A percentile compares a stretch with the other conserved stretches of the same genome.
phyloP scores from a whole-genome alignment of 1,140 invertebrate species.

The Leptopilina clavipes region DNA sequence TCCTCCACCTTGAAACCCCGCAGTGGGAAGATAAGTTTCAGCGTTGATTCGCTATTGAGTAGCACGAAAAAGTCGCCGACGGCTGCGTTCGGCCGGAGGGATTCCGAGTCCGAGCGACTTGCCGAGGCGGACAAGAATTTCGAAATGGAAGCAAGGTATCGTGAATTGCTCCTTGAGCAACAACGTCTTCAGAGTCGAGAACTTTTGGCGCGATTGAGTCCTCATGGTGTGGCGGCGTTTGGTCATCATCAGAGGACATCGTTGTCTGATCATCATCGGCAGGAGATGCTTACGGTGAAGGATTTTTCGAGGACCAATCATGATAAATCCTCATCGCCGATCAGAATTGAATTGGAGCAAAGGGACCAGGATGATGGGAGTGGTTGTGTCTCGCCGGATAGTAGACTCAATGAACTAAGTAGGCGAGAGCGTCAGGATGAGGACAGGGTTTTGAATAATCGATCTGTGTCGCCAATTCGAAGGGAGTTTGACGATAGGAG shows the following conservation, averaged over 20 bases:
- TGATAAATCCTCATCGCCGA: conserved; percentile 67
- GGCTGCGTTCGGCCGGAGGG: conserved; percentile 38
- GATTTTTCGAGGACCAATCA: conserved; percentile 66
- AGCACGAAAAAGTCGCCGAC: conserved; percentile 67
- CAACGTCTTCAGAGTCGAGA: conserved; percentile 69
- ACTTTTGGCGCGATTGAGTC: conserved; percentile 66
- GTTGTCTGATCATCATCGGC: conserved; percentile 47
- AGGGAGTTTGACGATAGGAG: conserved; percentile 69
- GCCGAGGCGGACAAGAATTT: conserved; percentile 56
- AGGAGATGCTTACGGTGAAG: conserved; percentile 67
- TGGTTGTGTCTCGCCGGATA: conserved; percentile 50
- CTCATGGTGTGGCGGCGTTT: conserved; percentile 57
- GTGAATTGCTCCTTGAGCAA: conserved; percentile 67
- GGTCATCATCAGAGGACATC: conserved; percentile 53
- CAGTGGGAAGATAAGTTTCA: conserved; percentile 73
- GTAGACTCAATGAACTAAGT: conserved; percentile 49
- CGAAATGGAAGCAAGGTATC: conserved; percentile 65
- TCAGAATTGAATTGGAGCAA: conserved; percentile 59
- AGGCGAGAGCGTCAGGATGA: conserved; percentile 56
- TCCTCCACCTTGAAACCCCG: conserved; percentile 70
- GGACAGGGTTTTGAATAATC: conserved; percentile 58
- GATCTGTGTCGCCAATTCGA: conserved; percentile 64
- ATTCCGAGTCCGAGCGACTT: conserved; percentile 48
- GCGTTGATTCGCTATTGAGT: conserved; percentile 71
- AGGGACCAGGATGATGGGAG: conserved; percentile 46